Evolutionary conservation across 1,140 invertebrate species (phyloP).

Genomic region (Pseudomyrmex gracilis): DNA sequence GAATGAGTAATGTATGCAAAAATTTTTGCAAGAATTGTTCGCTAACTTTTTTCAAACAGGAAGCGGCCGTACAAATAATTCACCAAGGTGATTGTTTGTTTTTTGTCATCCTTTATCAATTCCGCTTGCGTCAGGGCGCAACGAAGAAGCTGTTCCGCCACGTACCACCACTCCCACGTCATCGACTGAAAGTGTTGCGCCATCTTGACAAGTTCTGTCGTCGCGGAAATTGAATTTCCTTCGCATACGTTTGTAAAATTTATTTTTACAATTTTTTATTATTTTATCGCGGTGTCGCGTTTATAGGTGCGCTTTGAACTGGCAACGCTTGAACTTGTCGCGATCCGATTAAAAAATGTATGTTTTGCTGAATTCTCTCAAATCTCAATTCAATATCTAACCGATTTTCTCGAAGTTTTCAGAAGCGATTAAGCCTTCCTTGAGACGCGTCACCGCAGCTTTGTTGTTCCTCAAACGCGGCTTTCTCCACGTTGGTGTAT

Average conservation of each 20-base stretch:
- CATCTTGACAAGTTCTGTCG: slow-evolving; percentile 81
- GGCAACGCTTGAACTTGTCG: too few relatives aligned
- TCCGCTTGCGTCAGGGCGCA: slow-evolving; percentile 82
- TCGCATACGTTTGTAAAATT: not conserved
- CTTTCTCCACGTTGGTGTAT: slow-evolving; percentile 77
- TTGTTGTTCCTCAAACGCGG: slow-evolving; percentile 81
- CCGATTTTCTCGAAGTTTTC: slow-evolving; percentile 78
- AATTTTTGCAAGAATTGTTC: too few relatives aligned
- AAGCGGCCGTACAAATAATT: slow-evolving; percentile 87
- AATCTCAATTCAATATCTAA: too few relatives aligned
- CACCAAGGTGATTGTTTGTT: slow-evolving; percentile 82
- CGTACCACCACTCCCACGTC: slow-evolving; percentile 86
- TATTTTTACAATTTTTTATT: not conserved
- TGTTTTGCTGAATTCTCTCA: too few relatives aligned
- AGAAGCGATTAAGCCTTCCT: slow-evolving; percentile 79
- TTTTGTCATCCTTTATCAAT: slow-evolving; percentile 82
- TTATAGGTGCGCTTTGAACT: not conserved
- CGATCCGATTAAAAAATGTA: too few relatives aligned
- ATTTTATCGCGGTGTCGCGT: not conserved
- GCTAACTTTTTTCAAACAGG: slow-evolving; percentile 85
- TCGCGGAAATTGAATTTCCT: slow-evolving; percentile 82
- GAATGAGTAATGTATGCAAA: too few relatives aligned
- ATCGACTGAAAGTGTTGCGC: slow-evolving; percentile 84
- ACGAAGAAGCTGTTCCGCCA: slow-evolving; percentile 86
- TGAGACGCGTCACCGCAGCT: slow-evolving; percentile 84